phyloP scores from a whole-genome alignment of 1,140 invertebrate species.

The Drosophila funebris region DNA sequence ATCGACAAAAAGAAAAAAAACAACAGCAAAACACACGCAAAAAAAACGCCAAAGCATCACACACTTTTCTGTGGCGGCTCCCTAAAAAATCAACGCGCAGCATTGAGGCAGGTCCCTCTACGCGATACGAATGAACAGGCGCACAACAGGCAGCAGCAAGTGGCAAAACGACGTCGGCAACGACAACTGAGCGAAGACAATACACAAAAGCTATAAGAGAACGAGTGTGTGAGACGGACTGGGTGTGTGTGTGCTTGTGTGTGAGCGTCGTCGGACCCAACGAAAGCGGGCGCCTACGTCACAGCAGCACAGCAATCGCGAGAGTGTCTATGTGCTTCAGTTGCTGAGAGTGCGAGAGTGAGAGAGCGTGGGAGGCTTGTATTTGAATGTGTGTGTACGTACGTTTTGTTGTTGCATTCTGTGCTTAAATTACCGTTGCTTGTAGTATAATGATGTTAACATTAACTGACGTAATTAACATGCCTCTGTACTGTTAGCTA shows the following conservation, averaged over 20 bases:
- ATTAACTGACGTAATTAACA: conserved; percentile 54
- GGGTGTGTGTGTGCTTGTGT: neutral
- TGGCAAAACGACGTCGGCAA: conserved; percentile 21
- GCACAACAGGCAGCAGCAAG: conserved; percentile 55
- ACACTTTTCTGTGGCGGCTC: conserved; percentile 56
- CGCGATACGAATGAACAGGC: conserved; percentile 76
- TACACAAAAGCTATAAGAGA: conserved; percentile 18
- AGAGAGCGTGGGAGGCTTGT: conserved; percentile 22
- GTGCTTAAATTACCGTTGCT: conserved; percentile 49
- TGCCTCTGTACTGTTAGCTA: conserved; percentile 14
- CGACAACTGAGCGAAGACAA: conserved; percentile 30
- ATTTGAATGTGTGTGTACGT: neutral
- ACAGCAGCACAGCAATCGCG: conserved; percentile 37
- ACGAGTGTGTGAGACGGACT: neutral
- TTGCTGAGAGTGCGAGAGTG: conserved; percentile 6
- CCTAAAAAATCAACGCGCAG: conserved; percentile 72
- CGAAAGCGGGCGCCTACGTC: conserved; percentile 49
- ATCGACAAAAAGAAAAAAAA: conserved; percentile 18
- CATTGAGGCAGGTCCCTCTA: conserved; percentile 83
- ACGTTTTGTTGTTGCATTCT: conserved; percentile 21
- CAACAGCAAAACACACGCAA: neutral
- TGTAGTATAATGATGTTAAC: conserved; percentile 28
- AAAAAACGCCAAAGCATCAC: conserved; percentile 6
- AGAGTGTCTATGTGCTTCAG: conserved; percentile 1
- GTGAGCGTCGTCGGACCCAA: conserved; percentile 23